Conservation (phyloP, 2,888 invertebrate genomes). For the Proisotoma minuta region DNA sequence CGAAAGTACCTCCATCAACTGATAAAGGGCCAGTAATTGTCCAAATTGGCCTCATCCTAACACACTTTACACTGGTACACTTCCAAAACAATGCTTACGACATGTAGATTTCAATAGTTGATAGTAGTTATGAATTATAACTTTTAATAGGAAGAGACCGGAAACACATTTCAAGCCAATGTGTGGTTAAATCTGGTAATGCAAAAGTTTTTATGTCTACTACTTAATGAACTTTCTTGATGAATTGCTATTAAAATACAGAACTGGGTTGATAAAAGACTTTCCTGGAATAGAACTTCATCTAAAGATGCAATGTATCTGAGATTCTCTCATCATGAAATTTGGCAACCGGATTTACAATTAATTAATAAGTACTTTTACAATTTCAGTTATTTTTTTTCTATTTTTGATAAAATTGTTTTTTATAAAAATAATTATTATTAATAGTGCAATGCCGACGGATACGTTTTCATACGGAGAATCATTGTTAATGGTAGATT, state of each 20-base stretch:
- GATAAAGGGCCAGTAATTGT: conserved; percentile 24
- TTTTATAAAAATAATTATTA: background rate
- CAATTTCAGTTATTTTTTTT: background rate
- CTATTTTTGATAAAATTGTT: background rate
- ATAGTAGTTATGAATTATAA: background rate
- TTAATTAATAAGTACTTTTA: conserved; percentile 59
- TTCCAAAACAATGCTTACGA: background rate
- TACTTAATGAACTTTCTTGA: conserved; percentile 1
- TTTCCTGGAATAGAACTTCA: conserved; percentile 65
- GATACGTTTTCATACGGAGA: conserved; percentile 60
- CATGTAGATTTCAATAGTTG: background rate
- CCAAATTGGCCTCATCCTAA: conserved; percentile 36
- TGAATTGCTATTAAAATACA: no score
- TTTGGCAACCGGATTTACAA: conserved; percentile 73
- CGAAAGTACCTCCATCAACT: conserved; percentile 27
- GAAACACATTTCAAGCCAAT: conserved; percentile 35
- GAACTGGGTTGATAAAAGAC: conserved; percentile 71
- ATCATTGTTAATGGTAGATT: conserved; percentile 55
- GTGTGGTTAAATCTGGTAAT: conserved; percentile 60
- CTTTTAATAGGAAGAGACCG: background rate
- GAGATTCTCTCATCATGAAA: conserved; percentile 64
- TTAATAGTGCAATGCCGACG: conserved; percentile 58
- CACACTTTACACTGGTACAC: conserved; percentile 40
- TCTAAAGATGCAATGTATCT: conserved; percentile 63
- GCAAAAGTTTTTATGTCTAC: conserved; percentile 19